A percentile compares a stretch with the other conserved stretches of the same genome.
Evolutionary conservation across 2,113 vertebrate genomes (phyloP).

Genomic region (Heteronetta atricapilla): DNA sequence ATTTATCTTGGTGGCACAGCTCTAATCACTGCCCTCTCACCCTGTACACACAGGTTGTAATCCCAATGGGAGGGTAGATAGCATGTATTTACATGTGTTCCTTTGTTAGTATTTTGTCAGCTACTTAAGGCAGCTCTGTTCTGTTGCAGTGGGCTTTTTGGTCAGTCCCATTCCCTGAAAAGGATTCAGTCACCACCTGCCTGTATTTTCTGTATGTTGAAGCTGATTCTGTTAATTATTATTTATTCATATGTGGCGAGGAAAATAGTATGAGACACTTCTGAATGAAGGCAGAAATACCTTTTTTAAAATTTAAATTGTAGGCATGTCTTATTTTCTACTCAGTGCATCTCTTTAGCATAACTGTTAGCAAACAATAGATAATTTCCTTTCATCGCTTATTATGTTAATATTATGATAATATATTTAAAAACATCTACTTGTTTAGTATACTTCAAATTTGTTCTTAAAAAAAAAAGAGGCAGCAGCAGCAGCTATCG

Average conservation of each 20-base stretch:
- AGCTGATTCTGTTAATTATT: conserved; percentile 80
- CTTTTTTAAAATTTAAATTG: conserved; percentile 79
- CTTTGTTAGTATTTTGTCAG: conserved; percentile 87
- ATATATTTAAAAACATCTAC: conserved; percentile 85
- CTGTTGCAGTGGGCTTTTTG: conserved; percentile 66
- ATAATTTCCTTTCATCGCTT: conserved; percentile 85
- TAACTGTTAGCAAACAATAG: conserved; percentile 86
- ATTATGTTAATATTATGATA: conserved; percentile 89
- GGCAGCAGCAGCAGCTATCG: conserved; percentile 21
- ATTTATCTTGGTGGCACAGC: conserved; percentile 79
- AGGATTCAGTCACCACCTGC: conserved; percentile 66
- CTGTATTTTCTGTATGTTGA: conserved; percentile 70
- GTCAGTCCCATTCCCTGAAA: conserved; percentile 67
- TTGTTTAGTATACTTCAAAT: conserved; percentile 84
- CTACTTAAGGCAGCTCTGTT: conserved; percentile 76
- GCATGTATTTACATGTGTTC: conserved; percentile 90
- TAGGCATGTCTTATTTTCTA: conserved; percentile 83
- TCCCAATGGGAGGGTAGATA: conserved; percentile 85
- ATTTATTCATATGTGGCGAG: conserved; percentile 75
- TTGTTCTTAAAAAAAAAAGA: conserved; percentile 74
- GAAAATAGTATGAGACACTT: conserved; percentile 75
- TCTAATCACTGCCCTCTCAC: conserved; percentile 78
- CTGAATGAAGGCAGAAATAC: conserved; percentile 80
- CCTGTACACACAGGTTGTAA: conserved; percentile 86
- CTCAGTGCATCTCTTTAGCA: conserved; percentile 81